Conservation (phyloP, 35 echinoderm and acorn worm genomes). For the Heliocidaris erythrogramma region DNA sequence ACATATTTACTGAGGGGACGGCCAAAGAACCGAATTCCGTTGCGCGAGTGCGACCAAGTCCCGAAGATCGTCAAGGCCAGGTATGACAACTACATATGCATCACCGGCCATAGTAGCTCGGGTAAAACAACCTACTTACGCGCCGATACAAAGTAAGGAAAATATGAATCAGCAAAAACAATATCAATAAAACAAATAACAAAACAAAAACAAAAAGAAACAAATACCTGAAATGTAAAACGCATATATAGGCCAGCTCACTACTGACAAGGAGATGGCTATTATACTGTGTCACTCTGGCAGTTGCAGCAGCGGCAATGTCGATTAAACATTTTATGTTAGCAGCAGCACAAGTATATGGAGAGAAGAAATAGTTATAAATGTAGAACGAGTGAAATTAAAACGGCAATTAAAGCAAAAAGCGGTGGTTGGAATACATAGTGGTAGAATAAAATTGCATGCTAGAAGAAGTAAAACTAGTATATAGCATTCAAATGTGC, state of each 20-base stretch:
- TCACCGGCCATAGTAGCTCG: background rate
- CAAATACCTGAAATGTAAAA: too few relatives aligned
- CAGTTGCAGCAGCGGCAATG: background rate
- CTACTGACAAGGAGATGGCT: background rate
- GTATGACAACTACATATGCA: constrained; percentile 14
- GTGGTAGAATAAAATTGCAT: too few relatives aligned
- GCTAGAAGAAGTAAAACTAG: too few relatives aligned
- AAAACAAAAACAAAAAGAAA: too few relatives aligned
- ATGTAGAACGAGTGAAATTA: too few relatives aligned
- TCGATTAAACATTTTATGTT: too few relatives aligned
- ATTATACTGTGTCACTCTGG: background rate
- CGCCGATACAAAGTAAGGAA: background rate
- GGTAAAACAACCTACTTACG: background rate
- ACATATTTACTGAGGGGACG: background rate
- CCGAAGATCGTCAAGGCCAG: constrained; percentile 19
- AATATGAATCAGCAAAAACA: background rate
- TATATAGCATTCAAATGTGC: background rate
- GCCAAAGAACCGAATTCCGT: background rate
- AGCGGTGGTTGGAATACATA: too few relatives aligned
- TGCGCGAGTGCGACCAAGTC: background rate
- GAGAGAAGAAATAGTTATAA: too few relatives aligned
- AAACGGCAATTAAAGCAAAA: too few relatives aligned
- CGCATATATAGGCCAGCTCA: too few relatives aligned
- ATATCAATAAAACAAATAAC: background rate
- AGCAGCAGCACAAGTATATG: too few relatives aligned